phyloP scores from a whole-genome alignment of 2,797 vertebrate species.

The Artibeus lituratus region DNA sequence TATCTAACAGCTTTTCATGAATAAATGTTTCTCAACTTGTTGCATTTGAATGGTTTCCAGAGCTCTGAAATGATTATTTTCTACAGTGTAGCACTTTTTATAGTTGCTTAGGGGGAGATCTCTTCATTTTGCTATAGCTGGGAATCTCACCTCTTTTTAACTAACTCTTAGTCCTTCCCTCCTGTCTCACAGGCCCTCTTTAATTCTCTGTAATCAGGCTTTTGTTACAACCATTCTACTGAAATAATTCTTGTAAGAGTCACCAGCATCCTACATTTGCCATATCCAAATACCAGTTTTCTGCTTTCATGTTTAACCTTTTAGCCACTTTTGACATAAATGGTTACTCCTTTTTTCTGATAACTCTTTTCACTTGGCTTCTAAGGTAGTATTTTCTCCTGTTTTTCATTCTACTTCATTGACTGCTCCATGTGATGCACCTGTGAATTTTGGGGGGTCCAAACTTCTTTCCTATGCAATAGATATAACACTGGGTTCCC shows the following conservation, averaged over 20 bases:
- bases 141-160: not conserved
- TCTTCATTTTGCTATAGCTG: not conserved
- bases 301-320: not conserved
- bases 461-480: not conserved
- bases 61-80: conserved; percentile 30
- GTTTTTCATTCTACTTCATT: not conserved
- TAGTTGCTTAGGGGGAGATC: not conserved
- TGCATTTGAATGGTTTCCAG: not conserved
- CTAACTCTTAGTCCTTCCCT: not conserved
- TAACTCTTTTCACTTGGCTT: not conserved
- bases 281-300: not conserved
- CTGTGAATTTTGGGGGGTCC: not conserved
- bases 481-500: not conserved
- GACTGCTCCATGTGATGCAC: not conserved
- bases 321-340: not conserved
- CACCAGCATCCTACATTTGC: not conserved
- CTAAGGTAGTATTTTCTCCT: not conserved
- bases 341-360: not conserved
- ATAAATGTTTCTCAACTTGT: not conserved
- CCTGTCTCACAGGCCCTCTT: not conserved
- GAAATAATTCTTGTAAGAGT: not conserved
- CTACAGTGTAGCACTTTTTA: not conserved
- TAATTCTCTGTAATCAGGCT: not conserved
- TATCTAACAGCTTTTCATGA: not conserved
- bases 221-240: not conserved